These are phyloP conservation scores for Odocoileus hemionus DNA, from an alignment of 2,113 vertebrate genomes.

Conservation along the genomic window DNA sequence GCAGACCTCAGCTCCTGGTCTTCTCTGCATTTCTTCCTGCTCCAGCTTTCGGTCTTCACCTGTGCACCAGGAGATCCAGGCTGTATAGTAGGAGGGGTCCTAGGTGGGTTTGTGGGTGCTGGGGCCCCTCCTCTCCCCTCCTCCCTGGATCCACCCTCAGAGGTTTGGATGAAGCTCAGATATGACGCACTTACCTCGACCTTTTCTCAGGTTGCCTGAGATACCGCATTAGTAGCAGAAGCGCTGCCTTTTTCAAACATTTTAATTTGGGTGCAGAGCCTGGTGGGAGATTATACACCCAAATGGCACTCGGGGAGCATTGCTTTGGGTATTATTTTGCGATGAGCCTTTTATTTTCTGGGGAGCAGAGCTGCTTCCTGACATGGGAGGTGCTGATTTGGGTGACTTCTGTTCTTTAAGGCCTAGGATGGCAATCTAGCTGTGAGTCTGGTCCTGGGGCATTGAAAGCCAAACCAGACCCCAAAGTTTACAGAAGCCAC, in stretches of 20 bases:
- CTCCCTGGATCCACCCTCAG: background rate
- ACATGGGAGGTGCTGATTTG: background rate
- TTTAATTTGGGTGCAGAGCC: background rate
- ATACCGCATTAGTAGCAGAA: background rate
- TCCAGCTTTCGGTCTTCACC: background rate
- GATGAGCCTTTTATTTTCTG: background rate
- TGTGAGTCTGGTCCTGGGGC: background rate
- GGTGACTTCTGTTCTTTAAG: background rate
- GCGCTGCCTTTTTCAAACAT: background rate
- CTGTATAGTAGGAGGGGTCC: rapidly evolving
- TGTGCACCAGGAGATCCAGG: background rate
- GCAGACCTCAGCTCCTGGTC: too few relatives aligned
- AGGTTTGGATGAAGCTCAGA: background rate
- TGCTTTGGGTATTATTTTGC: background rate
- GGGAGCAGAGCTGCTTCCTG: background rate
- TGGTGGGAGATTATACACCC: background rate
- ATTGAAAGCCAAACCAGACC: background rate
- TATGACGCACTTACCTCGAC: background rate
- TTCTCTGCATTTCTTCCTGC: background rate
- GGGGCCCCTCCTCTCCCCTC: rapidly evolving
- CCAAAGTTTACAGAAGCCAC: rapidly evolving
- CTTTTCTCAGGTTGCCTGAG: background rate
- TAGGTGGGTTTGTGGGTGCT: background rate
- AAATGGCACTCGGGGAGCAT: background rate
- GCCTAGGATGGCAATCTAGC: rapidly evolving